Evolutionary conservation across 2,113 vertebrate genomes (phyloP).

Genomic region (Trochalopteron elliotii): DNA sequence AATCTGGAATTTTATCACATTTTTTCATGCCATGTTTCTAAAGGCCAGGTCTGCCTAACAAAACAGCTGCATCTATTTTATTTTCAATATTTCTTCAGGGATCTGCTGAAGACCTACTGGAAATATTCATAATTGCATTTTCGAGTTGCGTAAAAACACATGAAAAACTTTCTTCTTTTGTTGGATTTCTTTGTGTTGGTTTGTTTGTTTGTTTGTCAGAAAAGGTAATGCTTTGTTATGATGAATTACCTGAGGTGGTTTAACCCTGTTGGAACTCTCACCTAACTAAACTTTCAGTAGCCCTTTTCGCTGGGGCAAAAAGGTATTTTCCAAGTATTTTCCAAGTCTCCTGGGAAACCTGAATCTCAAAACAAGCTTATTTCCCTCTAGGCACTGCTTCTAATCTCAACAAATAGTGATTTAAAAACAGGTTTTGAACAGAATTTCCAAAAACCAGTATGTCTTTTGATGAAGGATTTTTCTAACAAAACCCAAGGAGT

Average conservation of each 20-base stretch:
- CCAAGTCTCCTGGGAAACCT: not conserved
- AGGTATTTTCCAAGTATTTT: not conserved
- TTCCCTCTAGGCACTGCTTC: not conserved
- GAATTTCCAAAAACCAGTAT: not conserved
- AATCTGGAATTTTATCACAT: not conserved
- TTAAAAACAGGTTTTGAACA: not conserved
- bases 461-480: not conserved
- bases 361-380: not conserved
- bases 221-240: not conserved
- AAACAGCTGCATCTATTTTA: not conserved
- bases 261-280: not conserved
- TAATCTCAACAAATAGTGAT: not conserved
- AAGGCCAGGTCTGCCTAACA: not conserved
- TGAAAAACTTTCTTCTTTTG: not conserved
- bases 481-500: not conserved
- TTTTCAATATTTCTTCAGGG: not conserved
- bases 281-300: not conserved
- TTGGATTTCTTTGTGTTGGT: not conserved
- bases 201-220: not conserved
- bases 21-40: not conserved
- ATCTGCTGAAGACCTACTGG: not conserved
- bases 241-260: not conserved
- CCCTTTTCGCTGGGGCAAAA: not conserved
- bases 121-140: not conserved
- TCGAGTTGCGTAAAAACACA: not conserved